These are phyloP conservation scores for Lagodon rhomboides DNA, from an alignment of 2,797 vertebrate species.

Conservation along the genomic window DNA sequence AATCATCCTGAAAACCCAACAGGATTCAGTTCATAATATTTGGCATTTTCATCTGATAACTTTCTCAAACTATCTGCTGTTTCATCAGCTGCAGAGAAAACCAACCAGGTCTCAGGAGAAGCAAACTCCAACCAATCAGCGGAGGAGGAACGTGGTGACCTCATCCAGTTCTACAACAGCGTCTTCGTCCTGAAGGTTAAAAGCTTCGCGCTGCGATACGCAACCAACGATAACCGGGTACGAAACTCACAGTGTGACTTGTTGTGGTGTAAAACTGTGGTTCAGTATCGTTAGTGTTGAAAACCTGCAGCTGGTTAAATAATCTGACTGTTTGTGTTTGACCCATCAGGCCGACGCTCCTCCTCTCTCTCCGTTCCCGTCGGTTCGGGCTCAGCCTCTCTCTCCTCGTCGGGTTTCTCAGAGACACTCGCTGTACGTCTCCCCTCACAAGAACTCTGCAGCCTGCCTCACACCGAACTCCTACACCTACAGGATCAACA, in stretches of 20 bases:
- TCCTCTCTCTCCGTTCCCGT: conserved; percentile 94
- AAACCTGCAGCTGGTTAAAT: background rate
- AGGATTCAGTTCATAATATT: background rate
- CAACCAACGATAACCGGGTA: conserved; percentile 88
- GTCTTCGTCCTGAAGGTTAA: conserved; percentile 93
- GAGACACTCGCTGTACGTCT: conserved; percentile 93
- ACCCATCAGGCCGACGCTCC: conserved; percentile 90
- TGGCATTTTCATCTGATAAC: background rate
- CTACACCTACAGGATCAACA: conserved; percentile 92
- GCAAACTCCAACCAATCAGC: conserved; percentile 43
- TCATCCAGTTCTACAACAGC: conserved; percentile 96
- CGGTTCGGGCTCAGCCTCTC: conserved; percentile 88
- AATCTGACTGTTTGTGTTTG: conserved; percentile 7
- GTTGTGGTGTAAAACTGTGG: too few species aligned
- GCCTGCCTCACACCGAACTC: conserved; percentile 86
- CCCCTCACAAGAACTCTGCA: conserved; percentile 91
- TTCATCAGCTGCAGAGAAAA: conserved; percentile 76
- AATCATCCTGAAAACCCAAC: too few species aligned
- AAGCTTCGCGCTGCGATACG: conserved; percentile 92
- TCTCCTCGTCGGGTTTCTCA: conserved; percentile 96
- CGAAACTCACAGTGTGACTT: background rate
- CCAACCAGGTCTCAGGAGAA: conserved; percentile 39
- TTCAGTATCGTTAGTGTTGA: background rate
- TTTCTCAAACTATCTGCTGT: background rate
- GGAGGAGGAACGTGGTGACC: conserved; percentile 91